Percentiles rank a stretch among this genome's conserved stretches.
These are phyloP conservation scores for Channa maculata DNA, from an alignment of 2,113 vertebrate species.

Conservation along the genomic window DNA sequence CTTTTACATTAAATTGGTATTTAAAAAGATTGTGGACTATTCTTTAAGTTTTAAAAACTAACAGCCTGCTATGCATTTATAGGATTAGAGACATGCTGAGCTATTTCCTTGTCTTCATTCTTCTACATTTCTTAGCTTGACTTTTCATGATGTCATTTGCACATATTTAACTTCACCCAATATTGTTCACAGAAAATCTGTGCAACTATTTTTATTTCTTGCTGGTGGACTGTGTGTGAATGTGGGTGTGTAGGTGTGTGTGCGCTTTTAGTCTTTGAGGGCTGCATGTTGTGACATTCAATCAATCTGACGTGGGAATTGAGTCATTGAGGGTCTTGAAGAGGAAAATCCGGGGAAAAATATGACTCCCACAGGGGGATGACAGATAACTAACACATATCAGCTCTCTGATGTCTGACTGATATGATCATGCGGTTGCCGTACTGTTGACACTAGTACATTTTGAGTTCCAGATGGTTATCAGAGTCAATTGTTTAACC, in stretches of 20 bases:
- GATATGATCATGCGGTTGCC: slow-evolving; percentile 61
- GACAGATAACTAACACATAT: slow-evolving; percentile 67
- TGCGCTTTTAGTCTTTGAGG: slow-evolving; percentile 25
- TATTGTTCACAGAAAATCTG: not conserved
- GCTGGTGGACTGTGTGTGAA: not conserved
- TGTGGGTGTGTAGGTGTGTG: slow-evolving; percentile 7
- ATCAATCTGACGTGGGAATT: slow-evolving; percentile 64
- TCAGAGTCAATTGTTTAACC: slow-evolving; percentile 32
- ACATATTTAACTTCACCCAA: not conserved
- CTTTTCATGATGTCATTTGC: not conserved
- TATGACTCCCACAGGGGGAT: slow-evolving; percentile 55
- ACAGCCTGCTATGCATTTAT: no score
- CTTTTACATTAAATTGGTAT: no score
- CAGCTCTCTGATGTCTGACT: slow-evolving; percentile 62
- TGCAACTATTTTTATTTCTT: not conserved
- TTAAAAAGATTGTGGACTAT: no score
- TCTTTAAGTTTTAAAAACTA: no score
- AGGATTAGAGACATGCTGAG: no score
- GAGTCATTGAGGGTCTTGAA: slow-evolving; percentile 59
- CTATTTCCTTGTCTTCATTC: no score
- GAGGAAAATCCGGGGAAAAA: slow-evolving; percentile 28
- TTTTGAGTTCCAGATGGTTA: slow-evolving; percentile 61
- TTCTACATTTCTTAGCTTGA: no score
- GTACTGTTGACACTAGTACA: slow-evolving; percentile 54
- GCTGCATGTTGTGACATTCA: slow-evolving; percentile 69